phyloP scores from a whole-genome alignment of 2,113 vertebrate genomes.

The Camarhynchus parvulus region DNA sequence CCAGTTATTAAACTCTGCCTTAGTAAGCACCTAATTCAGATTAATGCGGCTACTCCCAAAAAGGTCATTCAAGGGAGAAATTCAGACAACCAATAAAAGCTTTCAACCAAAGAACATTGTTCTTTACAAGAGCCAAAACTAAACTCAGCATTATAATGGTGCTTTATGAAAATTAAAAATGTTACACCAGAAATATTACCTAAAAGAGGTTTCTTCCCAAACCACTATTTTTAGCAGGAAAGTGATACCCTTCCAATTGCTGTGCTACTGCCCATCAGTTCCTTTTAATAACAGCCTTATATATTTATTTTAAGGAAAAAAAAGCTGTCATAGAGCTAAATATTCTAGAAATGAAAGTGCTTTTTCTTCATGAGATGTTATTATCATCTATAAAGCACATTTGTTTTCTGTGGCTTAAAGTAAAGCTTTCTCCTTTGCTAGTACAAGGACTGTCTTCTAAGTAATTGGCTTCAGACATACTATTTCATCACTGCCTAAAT shows the following conservation, averaged over 20 bases:
- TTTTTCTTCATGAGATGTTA: neutral
- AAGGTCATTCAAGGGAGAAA: neutral
- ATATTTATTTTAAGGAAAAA: neutral
- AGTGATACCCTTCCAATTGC: neutral
- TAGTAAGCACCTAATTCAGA: neutral
- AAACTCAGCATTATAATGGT: neutral
- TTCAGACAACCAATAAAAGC: neutral
- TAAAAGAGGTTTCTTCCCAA: neutral
- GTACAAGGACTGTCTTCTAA: neutral
- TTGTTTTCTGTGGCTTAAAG: neutral
- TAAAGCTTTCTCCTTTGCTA: neutral
- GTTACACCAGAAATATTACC: neutral
- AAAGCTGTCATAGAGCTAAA: neutral
- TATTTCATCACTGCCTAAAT: constrained; percentile 9
- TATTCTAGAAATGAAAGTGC: neutral
- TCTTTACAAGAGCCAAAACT: neutral
- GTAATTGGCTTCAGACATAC: neutral
- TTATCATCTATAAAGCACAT: neutral
- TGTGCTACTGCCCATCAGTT: rapidly evolving
- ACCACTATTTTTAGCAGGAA: neutral
- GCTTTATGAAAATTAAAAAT: constrained; percentile 10
- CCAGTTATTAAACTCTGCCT: neutral
- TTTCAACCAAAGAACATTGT: neutral
- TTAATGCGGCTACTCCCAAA: neutral
- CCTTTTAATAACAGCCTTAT: neutral